phyloP scores from a whole-genome alignment of 2,888 invertebrate genomes.

The Cephus pygmeus region DNA sequence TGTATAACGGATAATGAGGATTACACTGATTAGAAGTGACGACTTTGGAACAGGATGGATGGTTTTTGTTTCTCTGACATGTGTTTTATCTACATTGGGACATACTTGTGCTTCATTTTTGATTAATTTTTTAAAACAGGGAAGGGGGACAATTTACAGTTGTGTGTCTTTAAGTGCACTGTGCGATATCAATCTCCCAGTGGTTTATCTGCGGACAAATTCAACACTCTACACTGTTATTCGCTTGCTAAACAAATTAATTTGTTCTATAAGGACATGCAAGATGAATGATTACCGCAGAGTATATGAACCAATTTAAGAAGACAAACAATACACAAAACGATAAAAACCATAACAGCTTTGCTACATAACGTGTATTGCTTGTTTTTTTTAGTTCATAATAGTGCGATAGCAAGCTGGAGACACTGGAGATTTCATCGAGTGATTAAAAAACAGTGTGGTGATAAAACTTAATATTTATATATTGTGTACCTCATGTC shows the following conservation, averaged over 20 bases:
- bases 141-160: background rate
- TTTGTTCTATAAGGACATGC: too few relatives aligned
- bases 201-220: conserved; percentile 34
- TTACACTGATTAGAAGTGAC: conserved; percentile 21
- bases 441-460: too few relatives aligned
- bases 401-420: too few relatives aligned
- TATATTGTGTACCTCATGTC: conserved; percentile 75
- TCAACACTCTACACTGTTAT: conserved; percentile 17
- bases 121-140: background rate
- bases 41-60: background rate
- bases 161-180: conserved; percentile 26
- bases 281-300: too few relatives aligned
- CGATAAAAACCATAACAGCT: too few relatives aligned
- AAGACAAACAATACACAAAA: too few relatives aligned
- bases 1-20: conserved; percentile 58
- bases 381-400: too few relatives aligned
- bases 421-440: too few relatives aligned
- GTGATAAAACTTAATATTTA: too few relatives aligned
- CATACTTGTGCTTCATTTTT: background rate
- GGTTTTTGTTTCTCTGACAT: too few relatives aligned
- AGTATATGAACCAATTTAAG: too few relatives aligned
- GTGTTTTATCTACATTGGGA: background rate
- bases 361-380: too few relatives aligned
- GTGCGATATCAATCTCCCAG: conserved; percentile 28
- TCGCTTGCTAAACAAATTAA: background rate